Evolutionary conservation across 2,113 vertebrate genomes (phyloP).

Genomic region (Chloebia gouldiae): DNA sequence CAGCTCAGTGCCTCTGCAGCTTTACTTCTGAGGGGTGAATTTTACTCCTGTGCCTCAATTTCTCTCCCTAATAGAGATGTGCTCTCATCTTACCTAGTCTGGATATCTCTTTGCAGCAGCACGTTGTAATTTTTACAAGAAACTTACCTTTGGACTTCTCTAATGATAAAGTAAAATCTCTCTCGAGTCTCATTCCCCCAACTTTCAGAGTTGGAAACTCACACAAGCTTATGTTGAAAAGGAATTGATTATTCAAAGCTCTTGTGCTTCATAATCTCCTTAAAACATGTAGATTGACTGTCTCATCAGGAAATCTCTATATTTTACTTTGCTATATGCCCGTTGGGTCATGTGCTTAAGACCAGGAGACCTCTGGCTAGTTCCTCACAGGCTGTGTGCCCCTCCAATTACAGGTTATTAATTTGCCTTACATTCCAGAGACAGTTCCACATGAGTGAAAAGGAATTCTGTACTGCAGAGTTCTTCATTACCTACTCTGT

Average conservation of each 20-base stretch:
- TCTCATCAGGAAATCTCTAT: constrained; percentile 50
- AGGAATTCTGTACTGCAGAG: not conserved
- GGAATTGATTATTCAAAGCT: constrained; percentile 60
- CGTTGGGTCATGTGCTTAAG: constrained; percentile 30
- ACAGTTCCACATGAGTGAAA: constrained; percentile 55
- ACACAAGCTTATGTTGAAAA: constrained; percentile 43
- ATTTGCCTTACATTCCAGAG: constrained; percentile 40
- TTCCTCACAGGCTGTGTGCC: not conserved
- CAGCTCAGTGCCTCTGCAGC: not conserved
- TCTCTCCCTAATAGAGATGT: constrained; percentile 15
- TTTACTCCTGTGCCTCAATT: not conserved
- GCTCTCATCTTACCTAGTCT: not conserved
- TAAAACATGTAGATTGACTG: constrained; percentile 53
- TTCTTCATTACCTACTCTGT: constrained; percentile 42
- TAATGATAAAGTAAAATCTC: constrained; percentile 57
- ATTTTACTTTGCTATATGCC: constrained; percentile 16
- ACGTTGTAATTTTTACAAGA: constrained; percentile 35
- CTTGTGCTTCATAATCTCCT: constrained; percentile 59
- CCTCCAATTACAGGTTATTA: constrained; percentile 59
- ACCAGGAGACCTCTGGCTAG: constrained; percentile 33
- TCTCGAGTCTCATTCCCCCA: constrained; percentile 38
- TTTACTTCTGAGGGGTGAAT: not conserved
- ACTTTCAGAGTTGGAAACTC: constrained; percentile 44
- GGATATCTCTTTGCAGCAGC: constrained; percentile 11
- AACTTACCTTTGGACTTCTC: constrained; percentile 34